Conservation (phyloP, 2,888 invertebrate species). For the Tipula confusa region DNA sequence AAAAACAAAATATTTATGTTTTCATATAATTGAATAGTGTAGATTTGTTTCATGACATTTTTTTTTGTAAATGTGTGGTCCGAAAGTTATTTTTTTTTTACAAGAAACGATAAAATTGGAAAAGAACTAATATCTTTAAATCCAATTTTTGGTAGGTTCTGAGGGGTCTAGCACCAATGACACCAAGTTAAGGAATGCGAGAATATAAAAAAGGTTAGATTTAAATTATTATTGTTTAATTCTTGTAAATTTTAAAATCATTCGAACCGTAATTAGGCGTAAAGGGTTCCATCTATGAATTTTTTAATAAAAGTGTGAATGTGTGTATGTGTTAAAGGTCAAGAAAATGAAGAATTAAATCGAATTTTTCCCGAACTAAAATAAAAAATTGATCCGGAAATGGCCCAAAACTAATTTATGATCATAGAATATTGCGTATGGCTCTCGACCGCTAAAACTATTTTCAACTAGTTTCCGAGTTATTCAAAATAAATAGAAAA, state of each 20-base stretch:
- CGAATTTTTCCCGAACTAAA: neutral
- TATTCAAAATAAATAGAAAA: neutral
- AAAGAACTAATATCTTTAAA: neutral
- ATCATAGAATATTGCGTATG: neutral
- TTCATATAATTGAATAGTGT: neutral
- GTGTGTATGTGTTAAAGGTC: slow-evolving; percentile 30
- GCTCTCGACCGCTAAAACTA: neutral
- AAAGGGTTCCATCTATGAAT: slow-evolving; percentile 29
- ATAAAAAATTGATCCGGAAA: slow-evolving; percentile 5
- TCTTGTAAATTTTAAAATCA: too few relatives aligned
- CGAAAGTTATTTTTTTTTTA: slow-evolving; percentile 28
- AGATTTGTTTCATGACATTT: slow-evolving; percentile 29
- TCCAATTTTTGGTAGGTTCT: slow-evolving; percentile 21
- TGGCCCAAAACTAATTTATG: neutral
- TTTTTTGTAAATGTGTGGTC: slow-evolving; percentile 28
- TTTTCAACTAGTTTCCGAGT: neutral
- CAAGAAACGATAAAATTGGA: neutral
- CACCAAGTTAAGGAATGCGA: slow-evolving; percentile 34
- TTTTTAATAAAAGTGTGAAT: slow-evolving; percentile 26
- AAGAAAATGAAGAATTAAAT: slow-evolving; percentile 27
- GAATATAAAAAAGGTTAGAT: slow-evolving; percentile 34
- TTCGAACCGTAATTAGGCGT: neutral
- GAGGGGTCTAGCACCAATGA: slow-evolving; percentile 31
- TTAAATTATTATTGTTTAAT: slow-evolving; percentile 4
- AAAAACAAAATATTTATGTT: slow-evolving; percentile 3